Evolutionary conservation across 2,113 vertebrate genomes (phyloP), one percentile per base, ranked within the genome.

Genomic region (Leptodactylus fuscus): DNA sequence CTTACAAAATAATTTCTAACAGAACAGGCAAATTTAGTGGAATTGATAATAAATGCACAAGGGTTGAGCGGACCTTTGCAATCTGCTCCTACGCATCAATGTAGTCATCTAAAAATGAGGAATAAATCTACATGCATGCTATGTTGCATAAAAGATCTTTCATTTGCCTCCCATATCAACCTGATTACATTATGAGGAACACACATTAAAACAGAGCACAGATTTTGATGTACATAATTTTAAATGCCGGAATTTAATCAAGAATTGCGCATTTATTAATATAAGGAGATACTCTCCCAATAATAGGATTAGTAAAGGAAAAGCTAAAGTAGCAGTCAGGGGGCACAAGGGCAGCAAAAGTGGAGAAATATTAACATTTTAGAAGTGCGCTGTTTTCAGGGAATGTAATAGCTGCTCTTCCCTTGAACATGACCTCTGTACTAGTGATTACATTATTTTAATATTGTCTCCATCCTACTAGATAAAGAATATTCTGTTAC

Each of bases 121-220:
- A 75, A 58, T 58, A 74, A 85, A 85, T 78, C 58, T 78, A 79
- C 58, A 85, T 85, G 60, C 58, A 79, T 85, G 74, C 75, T 79
- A 85, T 79, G 75, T 85, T 85, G 83, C 83, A 85, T 55, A 85
- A 69, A 85, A 83, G 32, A 85, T 53, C 83, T 69, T 85, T 85
- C 58, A 85, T 85, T 85, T 85, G 74, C 75, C 83, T 85, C 49
- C 82, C 82, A 77, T 85, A 85, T 85, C 83, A 85, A 79, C 83
- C 83, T 85, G 83, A 85, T 85, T 85, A 70, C 83, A 85, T 85
- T 79, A 85, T 85, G 75, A 85, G 46, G 60, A 85, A 85, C 74
- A 85, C 82, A 85, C 75, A 85, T 79, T 85, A 85, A 79, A 85
- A 85, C 55, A 34, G 20, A 85, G 74, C 73, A 34, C 60, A 78